These are phyloP conservation scores for Meloidogyne chitwoodi DNA, from an alignment of 1,140 invertebrate species.

Conservation along the genomic window DNA sequence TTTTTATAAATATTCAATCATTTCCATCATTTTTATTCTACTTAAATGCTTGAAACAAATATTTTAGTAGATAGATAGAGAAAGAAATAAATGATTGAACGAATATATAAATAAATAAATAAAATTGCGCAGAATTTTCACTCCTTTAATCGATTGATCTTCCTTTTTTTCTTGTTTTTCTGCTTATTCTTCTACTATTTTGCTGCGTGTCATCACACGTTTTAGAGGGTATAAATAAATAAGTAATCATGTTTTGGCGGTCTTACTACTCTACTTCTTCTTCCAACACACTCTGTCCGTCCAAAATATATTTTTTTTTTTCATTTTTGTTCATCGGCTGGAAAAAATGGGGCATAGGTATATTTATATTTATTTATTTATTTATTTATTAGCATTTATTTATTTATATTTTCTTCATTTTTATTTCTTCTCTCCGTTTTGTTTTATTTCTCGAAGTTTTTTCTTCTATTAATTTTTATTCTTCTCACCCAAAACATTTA, in stretches of 20 bases:
- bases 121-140: background rate
- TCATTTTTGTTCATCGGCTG: background rate
- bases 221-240: background rate
- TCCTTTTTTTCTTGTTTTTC: background rate
- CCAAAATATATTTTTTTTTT: background rate
- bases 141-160: background rate
- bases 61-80: background rate
- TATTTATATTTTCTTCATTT: background rate
- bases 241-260: no score
- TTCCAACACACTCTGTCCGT: background rate
- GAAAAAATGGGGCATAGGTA: background rate
- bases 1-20: no score
- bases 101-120: background rate
- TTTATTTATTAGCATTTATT: background rate
- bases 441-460: background rate
- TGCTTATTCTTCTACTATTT: background rate
- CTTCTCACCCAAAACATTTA: background rate
- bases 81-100: background rate
- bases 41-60: background rate
- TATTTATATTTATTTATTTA: no score
- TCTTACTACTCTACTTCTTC: no score
- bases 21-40: no score
- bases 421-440: background rate
- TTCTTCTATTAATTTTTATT: background rate
- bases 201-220: background rate